A percentile compares a stretch with the other conserved stretches of the same genome.
Evolutionary conservation across 2,888 invertebrate species (phyloP).

Genomic region (Oxystoma pomonae): DNA sequence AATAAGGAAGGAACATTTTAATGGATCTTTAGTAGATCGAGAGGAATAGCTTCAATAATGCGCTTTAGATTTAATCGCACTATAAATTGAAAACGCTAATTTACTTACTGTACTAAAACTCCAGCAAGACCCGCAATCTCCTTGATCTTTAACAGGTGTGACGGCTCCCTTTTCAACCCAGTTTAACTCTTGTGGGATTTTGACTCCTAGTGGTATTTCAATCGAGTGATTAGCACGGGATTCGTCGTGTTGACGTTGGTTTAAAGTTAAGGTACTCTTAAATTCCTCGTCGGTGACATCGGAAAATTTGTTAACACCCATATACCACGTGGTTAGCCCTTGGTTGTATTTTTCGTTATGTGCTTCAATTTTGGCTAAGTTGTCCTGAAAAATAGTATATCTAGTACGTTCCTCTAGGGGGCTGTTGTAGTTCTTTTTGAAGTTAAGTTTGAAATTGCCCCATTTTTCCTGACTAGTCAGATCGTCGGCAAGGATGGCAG

Average conservation of each 20-base stretch:
- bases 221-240: background rate
- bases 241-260: background rate
- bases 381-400: background rate
- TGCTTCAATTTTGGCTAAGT: background rate
- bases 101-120: slow-evolving; percentile 78
- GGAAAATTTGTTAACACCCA: background rate
- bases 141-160: slow-evolving; percentile 85
- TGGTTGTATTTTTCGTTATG: background rate
- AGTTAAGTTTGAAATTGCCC: background rate
- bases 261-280: background rate
- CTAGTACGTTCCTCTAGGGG: background rate
- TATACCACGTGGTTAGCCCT: background rate
- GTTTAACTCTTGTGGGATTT: slow-evolving; percentile 68
- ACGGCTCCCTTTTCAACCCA: slow-evolving; percentile 85
- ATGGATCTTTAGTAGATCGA: no score
- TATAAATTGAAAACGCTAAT: no score
- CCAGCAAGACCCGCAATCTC: slow-evolving; percentile 90
- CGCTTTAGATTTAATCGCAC: no score
- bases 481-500: background rate
- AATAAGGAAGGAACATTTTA: no score
- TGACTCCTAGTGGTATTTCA: slow-evolving; percentile 42
- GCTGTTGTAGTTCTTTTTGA: background rate
- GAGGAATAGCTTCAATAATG: no score
- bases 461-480: background rate
- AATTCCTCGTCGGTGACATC: background rate